Evolutionary conservation across 2,797 vertebrate genomes (phyloP).

Genomic region (Schizothorax lantsangensis): DNA sequence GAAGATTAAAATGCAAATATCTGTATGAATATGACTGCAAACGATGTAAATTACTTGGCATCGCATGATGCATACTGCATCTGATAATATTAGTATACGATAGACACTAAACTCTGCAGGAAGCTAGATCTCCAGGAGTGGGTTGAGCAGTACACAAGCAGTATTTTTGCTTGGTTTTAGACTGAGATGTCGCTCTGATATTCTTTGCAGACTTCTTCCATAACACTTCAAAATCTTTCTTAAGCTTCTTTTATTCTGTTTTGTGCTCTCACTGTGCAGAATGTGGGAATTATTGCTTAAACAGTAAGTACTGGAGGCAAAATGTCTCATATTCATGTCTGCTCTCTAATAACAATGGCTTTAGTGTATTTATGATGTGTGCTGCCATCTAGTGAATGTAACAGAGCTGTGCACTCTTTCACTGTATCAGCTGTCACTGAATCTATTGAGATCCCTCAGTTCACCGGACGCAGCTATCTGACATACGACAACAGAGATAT

Average conservation of each 20-base stretch:
- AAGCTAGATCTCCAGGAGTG: not conserved
- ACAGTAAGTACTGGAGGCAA: slow-evolving; percentile 88
- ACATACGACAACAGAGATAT: slow-evolving; percentile 90
- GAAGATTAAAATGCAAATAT: not conserved
- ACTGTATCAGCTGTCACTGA: slow-evolving; percentile 86
- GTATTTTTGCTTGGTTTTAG: not conserved
- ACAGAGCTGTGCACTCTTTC: slow-evolving; percentile 47
- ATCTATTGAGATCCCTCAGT: slow-evolving; percentile 95
- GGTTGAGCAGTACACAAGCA: not conserved
- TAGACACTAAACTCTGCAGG: not conserved
- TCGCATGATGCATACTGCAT: not conserved
- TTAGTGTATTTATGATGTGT: slow-evolving; percentile 23
- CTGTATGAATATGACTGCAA: too few relatives aligned
- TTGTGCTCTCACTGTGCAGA: slow-evolving; percentile 84
- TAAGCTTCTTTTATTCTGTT: slow-evolving; percentile 63
- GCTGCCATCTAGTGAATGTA: slow-evolving; percentile 69
- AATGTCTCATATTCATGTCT: not conserved
- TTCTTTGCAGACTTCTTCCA: slow-evolving; percentile 40
- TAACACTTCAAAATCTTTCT: slow-evolving; percentile 62
- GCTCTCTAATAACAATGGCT: not conserved
- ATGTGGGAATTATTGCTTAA: slow-evolving; percentile 97
- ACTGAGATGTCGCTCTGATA: not conserved
- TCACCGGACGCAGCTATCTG: slow-evolving; percentile 95
- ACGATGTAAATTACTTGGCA: not conserved
- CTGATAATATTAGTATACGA: not conserved